phyloP scores from a whole-genome alignment of 2,113 vertebrate genomes.

The Zosterops lateralis region DNA sequence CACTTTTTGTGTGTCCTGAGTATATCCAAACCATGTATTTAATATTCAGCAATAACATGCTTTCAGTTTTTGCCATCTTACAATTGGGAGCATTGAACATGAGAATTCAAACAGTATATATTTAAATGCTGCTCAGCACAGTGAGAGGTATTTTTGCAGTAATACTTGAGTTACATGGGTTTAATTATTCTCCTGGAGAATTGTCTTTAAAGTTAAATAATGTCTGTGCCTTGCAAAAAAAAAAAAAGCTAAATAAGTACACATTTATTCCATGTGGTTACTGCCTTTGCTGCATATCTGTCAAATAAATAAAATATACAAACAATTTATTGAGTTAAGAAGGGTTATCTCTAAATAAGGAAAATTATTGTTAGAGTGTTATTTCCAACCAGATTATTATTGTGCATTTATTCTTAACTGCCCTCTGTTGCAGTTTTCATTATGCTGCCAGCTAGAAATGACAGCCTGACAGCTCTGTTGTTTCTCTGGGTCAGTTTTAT shows the following conservation, averaged over 20 bases:
- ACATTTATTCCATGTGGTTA: background rate
- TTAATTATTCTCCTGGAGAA: background rate
- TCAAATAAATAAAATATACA: conserved; percentile 7
- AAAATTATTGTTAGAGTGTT: background rate
- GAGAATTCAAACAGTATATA: background rate
- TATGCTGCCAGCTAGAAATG: conserved; percentile 21
- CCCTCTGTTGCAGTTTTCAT: background rate
- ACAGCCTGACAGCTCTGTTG: conserved; percentile 11
- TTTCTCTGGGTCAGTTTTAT: conserved; percentile 49
- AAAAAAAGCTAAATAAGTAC: background rate
- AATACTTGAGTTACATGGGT: background rate
- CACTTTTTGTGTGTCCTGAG: background rate
- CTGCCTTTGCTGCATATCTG: background rate
- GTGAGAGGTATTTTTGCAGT: background rate
- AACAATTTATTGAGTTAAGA: conserved; percentile 13
- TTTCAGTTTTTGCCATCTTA: background rate
- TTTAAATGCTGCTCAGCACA: background rate
- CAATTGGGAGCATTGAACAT: background rate
- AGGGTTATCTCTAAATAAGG: conserved; percentile 2
- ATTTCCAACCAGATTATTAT: conserved; percentile 6
- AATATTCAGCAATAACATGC: background rate
- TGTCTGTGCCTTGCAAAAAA: background rate
- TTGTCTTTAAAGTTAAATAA: background rate
- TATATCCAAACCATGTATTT: background rate
- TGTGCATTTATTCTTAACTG: conserved; percentile 15